These are phyloP conservation scores for Lepetodrilus schrolli DNA, from an alignment of 2,888 invertebrate species.

Conservation along the genomic window DNA sequence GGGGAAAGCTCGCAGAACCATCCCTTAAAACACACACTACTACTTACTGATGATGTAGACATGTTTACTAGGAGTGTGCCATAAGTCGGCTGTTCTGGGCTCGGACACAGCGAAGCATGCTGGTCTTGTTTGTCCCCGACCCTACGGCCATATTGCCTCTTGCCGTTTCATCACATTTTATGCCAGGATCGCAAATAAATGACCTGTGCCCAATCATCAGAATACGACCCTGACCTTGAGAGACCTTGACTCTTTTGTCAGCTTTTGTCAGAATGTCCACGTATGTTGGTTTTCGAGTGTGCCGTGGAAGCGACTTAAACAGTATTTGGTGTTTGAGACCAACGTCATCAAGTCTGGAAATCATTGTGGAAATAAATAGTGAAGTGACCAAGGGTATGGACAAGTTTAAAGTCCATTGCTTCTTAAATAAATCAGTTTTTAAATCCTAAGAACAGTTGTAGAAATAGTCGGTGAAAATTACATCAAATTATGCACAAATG, in stretches of 20 bases:
- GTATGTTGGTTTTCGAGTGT: neutral
- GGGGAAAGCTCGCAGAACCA: neutral
- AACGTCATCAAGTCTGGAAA: too few species aligned
- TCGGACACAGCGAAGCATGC: neutral
- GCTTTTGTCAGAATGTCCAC: neutral
- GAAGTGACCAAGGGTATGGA: neutral
- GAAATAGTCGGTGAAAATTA: too few species aligned
- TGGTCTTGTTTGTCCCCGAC: neutral
- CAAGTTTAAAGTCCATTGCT: too few species aligned
- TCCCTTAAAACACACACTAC: neutral
- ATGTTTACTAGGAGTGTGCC: neutral
- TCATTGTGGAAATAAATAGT: too few species aligned
- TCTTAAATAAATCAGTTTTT: too few species aligned
- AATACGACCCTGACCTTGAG: neutral
- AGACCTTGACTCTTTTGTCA: neutral
- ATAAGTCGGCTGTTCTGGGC: neutral
- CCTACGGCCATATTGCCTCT: neutral
- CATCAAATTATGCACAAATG: too few species aligned
- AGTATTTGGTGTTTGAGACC: too few species aligned
- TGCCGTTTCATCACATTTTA: conserved; percentile 1
- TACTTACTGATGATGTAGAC: neutral
- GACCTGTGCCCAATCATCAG: neutral
- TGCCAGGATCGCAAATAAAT: neutral
- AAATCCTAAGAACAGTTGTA: too few species aligned
- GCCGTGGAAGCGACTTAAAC: neutral